These are phyloP conservation scores for Rachycentron canadum DNA, from an alignment of 2,797 vertebrate genomes.

Conservation along the genomic window DNA sequence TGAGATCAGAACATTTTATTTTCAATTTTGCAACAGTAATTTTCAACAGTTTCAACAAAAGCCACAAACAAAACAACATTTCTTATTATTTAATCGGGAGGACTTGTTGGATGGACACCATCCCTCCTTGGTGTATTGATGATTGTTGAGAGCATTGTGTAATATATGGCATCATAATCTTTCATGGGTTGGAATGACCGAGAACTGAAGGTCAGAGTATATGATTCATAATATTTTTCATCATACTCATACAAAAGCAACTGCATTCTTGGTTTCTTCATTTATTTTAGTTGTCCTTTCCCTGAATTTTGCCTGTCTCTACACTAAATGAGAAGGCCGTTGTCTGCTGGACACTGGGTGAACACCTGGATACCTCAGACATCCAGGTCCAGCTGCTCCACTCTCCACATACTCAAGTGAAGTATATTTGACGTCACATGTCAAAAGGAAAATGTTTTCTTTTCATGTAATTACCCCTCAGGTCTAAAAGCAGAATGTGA, in stretches of 20 bases:
- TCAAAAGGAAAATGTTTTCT: background rate
- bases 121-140: background rate
- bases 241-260: background rate
- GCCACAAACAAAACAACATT: background rate
- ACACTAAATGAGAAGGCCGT: background rate
- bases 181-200: background rate
- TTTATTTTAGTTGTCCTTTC: background rate
- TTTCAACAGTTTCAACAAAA: background rate
- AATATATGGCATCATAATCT: background rate
- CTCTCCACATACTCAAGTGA: background rate
- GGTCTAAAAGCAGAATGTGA: constrained; percentile 28
- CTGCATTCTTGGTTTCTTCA: background rate
- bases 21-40: constrained; percentile 1
- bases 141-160: background rate
- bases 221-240: background rate
- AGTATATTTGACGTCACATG: constrained; percentile 16
- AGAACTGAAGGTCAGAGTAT: background rate
- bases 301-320: background rate
- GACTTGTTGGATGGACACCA: background rate
- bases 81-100: background rate
- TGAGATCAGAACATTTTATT: constrained; percentile 1
- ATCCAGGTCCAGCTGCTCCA: background rate
- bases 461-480: constrained; percentile 32
- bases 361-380: background rate
- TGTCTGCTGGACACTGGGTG: background rate